Conservation (phyloP, 2,797 vertebrate genomes). For the Mormyrops boulengeri region DNA sequence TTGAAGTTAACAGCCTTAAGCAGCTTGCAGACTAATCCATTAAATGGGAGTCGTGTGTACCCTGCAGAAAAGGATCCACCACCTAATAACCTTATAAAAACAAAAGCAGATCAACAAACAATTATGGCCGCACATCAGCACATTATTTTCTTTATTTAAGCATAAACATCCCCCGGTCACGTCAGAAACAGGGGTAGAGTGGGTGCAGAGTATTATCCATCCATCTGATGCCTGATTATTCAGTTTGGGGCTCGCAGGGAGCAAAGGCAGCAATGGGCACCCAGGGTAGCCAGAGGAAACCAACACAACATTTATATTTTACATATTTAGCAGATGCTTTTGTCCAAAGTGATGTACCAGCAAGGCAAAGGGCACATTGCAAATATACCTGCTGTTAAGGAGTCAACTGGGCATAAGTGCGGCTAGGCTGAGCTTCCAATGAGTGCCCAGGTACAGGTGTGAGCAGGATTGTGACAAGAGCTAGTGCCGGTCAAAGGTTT, state of each 20-base stretch:
- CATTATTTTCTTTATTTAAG: neutral
- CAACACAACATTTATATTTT: neutral
- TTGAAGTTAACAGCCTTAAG: neutral
- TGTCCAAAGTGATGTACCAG: neutral
- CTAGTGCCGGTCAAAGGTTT: neutral
- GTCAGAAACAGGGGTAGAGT: neutral
- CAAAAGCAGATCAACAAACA: neutral
- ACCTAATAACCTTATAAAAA: neutral
- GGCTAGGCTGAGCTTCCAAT: neutral
- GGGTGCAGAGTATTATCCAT: neutral
- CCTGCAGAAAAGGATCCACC: neutral
- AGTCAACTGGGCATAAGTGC: neutral
- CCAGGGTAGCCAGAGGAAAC: neutral
- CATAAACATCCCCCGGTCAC: neutral
- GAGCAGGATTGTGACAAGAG: neutral
- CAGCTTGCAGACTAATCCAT: neutral
- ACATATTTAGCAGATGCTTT: neutral
- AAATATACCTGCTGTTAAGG: neutral
- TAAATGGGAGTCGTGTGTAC: neutral
- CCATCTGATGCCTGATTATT: neutral
- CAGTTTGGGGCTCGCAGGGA: neutral
- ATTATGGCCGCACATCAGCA: neutral
- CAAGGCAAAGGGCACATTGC: neutral
- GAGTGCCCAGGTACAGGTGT: neutral
- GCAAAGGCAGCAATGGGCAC: neutral